Evolutionary conservation across 2,113 vertebrate species (phyloP).

Genomic region (Halichoerus grypus): DNA sequence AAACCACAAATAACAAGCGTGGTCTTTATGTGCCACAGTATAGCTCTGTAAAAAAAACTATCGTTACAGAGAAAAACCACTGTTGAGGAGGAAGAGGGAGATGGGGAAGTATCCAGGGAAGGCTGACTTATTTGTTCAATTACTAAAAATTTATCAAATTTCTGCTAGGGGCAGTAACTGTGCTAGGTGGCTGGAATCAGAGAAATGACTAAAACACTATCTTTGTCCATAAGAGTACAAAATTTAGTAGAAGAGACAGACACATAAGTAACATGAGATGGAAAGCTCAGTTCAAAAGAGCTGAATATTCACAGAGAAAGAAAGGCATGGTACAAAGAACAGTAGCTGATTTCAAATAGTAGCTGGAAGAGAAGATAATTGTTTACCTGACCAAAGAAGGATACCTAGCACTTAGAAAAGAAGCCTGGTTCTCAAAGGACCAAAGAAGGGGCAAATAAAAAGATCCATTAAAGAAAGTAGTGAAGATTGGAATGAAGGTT

Average conservation of each 20-base stretch:
- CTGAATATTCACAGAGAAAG: neutral
- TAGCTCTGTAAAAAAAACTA: neutral
- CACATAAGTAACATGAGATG: neutral
- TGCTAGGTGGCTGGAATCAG: neutral
- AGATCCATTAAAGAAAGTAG: neutral
- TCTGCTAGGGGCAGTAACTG: neutral
- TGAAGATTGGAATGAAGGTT: neutral
- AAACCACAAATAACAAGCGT: constrained; percentile 41
- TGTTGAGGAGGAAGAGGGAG: neutral
- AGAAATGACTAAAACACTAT: constrained; percentile 12
- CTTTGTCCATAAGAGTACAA: constrained; percentile 8
- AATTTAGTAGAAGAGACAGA: neutral
- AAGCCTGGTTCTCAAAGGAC: neutral
- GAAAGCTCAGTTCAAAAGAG: neutral
- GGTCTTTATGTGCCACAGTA: neutral
- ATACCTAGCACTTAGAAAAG: constrained; percentile 30
- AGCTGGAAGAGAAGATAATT: neutral
- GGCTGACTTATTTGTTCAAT: neutral
- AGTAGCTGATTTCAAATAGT: neutral
- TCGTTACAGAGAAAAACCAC: neutral
- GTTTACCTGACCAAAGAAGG: neutral
- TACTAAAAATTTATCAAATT: constrained; percentile 40
- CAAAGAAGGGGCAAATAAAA: neutral
- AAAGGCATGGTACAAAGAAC: neutral
- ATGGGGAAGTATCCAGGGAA: neutral